Base-by-base conservation (phyloP, 2,888 invertebrate genomes). In the Chymomyza procnemis region DNA sequence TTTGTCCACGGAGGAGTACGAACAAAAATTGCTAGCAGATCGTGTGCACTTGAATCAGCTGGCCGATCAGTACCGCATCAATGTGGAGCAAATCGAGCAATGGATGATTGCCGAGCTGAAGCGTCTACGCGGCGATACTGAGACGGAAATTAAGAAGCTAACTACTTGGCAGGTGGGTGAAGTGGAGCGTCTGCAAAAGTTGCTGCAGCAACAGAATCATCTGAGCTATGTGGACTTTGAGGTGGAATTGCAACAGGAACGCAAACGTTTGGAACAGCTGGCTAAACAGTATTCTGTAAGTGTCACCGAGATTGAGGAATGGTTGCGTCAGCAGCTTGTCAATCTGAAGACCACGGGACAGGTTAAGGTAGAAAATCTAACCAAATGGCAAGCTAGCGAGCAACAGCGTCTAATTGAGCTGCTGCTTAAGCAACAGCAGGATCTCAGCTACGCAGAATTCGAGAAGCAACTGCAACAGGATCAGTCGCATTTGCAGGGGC, bases 21-120 rank as follows among this genome's bases (percentile, higher is more conserved):
- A 90, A 52, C 74, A 87, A 1, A 88, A 88, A 41, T 65, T 90
- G n/a, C 75, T 80, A n/a, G 73, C 74, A 0, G 89, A 90, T 76
- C 90, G 87, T 0, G 80, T 84, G 0, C 89, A 90, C 73, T 75
- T 90, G 4, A 81, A 84, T n/a, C 89, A 88, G 41, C 66, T 90
- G 18, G 88, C 90, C 0, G 87, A 83, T 54, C 87, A 88, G 57
- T 90, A 90, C 67, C 86, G 88, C 18, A 55, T 90, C 12, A 87
- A 80, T 64, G 84, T 90, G 14, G 87, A 86, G 41, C 89, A 90
- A 69, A 88, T 90, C 6, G 89, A 90, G 66, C 79, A 88, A 41
- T 90, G 90, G 89, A 89, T 90, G 80, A 78, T 89, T 14, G 75
- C 84, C 0, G 90, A 90, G 66, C 67, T 90, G 1, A 83, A 88